These are phyloP conservation scores for Anastrepha obliqua DNA, from an alignment of 1,140 invertebrate species.

Conservation along the genomic window DNA sequence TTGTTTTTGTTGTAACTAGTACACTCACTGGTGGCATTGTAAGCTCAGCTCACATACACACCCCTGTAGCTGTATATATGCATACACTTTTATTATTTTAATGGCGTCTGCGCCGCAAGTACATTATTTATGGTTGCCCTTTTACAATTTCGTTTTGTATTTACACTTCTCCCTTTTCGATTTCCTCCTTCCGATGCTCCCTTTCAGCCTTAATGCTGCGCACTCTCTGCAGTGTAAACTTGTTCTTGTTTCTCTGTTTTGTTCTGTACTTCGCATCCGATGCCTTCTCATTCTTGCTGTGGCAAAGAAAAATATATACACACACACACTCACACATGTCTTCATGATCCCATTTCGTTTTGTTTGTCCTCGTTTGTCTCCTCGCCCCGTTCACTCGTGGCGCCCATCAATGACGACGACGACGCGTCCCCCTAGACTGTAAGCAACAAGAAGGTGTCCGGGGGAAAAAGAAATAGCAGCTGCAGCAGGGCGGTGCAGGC, in stretches of 20 bases:
- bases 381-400: background rate
- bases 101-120: constrained; percentile 36
- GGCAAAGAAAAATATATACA: background rate
- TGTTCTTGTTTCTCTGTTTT: constrained; percentile 36
- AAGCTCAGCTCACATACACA: background rate
- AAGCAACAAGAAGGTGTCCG: background rate
- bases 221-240: background rate
- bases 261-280: constrained; percentile 45
- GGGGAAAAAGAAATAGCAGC: background rate
- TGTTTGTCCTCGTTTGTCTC: background rate
- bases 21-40: background rate
- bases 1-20: background rate
- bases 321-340: background rate
- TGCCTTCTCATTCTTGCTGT: constrained; percentile 24
- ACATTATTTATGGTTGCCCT: constrained; percentile 38
- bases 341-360: background rate
- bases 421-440: background rate
- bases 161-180: constrained; percentile 6
- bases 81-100: constrained; percentile 15
- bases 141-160: constrained; percentile 38
- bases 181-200: background rate
- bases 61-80: background rate
- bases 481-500: background rate
- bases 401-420: constrained; percentile 41
- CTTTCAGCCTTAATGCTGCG: background rate